Evolutionary conservation across 2,113 vertebrate genomes (phyloP).

Genomic region (Tychaedon coryphoeus): DNA sequence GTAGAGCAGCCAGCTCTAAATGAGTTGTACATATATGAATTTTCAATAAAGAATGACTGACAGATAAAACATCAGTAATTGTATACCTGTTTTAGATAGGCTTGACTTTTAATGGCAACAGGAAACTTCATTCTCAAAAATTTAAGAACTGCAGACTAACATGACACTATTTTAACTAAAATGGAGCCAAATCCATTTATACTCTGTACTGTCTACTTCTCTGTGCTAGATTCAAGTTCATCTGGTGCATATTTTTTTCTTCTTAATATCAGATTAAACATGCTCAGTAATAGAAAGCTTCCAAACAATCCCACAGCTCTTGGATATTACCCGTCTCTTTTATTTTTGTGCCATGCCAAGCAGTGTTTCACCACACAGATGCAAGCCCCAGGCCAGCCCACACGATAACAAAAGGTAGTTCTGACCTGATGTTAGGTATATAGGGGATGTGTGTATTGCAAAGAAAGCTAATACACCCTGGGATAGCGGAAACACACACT

Average conservation of each 20-base stretch:
- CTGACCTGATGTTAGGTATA: constrained; percentile 73
- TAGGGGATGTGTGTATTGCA: constrained; percentile 66
- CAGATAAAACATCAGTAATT: background rate
- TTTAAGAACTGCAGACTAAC: background rate
- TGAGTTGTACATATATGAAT: background rate
- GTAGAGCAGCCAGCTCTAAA: background rate
- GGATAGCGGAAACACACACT: constrained; percentile 75
- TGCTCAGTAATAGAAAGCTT: constrained; percentile 83
- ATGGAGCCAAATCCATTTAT: background rate
- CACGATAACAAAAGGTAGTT: constrained; percentile 70
- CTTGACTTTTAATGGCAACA: background rate
- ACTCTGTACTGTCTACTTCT: background rate
- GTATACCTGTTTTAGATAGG: background rate
- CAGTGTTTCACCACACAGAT: constrained; percentile 71
- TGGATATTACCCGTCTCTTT: background rate
- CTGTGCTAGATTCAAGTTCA: background rate
- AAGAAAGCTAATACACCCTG: constrained; percentile 72
- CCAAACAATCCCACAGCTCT: constrained; percentile 72
- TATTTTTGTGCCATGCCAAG: constrained; percentile 74
- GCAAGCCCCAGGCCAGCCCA: constrained; percentile 78
- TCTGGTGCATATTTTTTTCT: constrained; percentile 46
- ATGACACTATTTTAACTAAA: background rate
- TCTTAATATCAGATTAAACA: constrained; percentile 67
- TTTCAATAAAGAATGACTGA: background rate
- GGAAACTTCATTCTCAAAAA: background rate